Evolutionary conservation across 2,113 vertebrate species (phyloP), one percentile per base, ranked within the genome.

Genomic region (Bufo gargarizans): DNA sequence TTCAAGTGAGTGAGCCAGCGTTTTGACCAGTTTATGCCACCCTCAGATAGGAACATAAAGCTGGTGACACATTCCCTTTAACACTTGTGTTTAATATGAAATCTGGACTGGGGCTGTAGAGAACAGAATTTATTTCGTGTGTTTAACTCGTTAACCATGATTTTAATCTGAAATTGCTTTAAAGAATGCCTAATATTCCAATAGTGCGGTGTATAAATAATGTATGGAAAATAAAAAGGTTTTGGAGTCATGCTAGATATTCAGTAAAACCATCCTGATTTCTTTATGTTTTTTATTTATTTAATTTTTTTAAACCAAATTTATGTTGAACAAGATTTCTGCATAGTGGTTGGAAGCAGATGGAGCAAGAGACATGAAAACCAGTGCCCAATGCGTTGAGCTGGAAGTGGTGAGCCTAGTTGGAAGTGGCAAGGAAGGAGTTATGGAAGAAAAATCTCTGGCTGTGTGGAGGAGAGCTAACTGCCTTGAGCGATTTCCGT

Each of bases 401-500:
- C 82, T 89, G 82, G 87, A 84, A 84, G 74, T 89, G 74, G 87
- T 89, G 82, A 89, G 74, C 47, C 82, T 84, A 89, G 87, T 89
- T 89, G 87, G 87, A 89, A 89, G 81, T 89, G 87, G 87, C 87
- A 89, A 78, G 87, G 87, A 89, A 89, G 72, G 81, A 89, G 82
- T 84, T 78, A 89, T 89, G 87, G 87, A 84, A 74, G 72, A 89
- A 84, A 45, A 81, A 84, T 84, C 82, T 84, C 59, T 84, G 87
- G 87, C 61, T 77, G 47, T 69, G 71, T 74, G 82, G 61, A 78
- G 71, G 59, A 74, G 78, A 43, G 53, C 81, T 84, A 50, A 90
- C 61, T 91, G 91, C 93, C 90, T 91, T 86, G 88, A 91, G 90
- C 89, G 92, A 92, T 90, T 92, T 90, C 20, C 91, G 80, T 92